Evolutionary conservation across 2,113 vertebrate species (phyloP).

Genomic region (Oncorhynchus masou): DNA sequence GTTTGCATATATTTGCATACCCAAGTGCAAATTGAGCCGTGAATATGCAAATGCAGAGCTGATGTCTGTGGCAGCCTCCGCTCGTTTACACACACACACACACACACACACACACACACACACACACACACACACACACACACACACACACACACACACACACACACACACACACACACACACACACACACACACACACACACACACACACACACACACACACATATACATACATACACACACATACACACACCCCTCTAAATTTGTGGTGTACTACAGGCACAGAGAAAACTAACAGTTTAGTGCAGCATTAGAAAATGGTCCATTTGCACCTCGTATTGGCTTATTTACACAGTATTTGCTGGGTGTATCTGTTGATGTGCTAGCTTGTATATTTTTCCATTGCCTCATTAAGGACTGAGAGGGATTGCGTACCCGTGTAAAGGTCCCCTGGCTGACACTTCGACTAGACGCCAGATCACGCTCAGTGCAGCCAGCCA

Average conservation of each 20-base stretch:
- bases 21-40: conserved; percentile 95
- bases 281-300: conserved; percentile 54
- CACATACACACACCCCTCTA: conserved; percentile 29
- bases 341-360: conserved; percentile 66
- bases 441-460: conserved; percentile 65
- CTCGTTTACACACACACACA: conserved; percentile 78
- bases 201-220: conserved; percentile 63
- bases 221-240: conserved; percentile 28
- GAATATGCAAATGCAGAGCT: conserved; percentile 93
- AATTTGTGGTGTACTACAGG: conserved; percentile 7
- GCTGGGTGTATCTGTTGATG: conserved; percentile 53
- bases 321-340: conserved; percentile 62
- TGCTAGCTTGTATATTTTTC: conserved; percentile 48
- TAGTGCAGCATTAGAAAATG: conserved; percentile 65
- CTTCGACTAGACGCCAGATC: conserved; percentile 65
- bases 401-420: conserved; percentile 67
- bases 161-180: conserved; percentile 14
- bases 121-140: conserved; percentile 14
- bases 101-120: conserved; percentile 57
- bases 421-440: conserved; percentile 52
- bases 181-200: conserved; percentile 55
- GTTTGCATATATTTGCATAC: conserved; percentile 99
- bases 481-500: conserved; percentile 51
- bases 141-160: conserved; percentile 37
- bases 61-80: conserved; percentile 79